phyloP scores from a whole-genome alignment of 2,888 invertebrate genomes.

The Seira ritae region DNA sequence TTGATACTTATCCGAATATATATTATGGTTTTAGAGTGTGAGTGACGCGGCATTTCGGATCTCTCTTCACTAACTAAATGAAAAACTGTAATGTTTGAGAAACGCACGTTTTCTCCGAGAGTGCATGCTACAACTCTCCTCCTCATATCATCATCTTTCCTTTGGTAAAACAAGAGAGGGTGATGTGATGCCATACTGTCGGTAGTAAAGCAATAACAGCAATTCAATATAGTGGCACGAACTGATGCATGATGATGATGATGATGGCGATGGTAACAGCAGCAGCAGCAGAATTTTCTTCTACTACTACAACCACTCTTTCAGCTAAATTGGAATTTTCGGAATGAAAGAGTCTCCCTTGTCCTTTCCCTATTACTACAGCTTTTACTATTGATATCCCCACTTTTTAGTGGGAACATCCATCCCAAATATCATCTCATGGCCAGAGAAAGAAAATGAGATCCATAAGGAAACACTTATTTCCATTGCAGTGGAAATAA shows the following conservation, averaged over 20 bases:
- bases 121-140: background rate
- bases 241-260: constrained; percentile 48
- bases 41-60: constrained; percentile 63
- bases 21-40: constrained; percentile 57
- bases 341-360: constrained; percentile 63
- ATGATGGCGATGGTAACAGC: constrained; percentile 52
- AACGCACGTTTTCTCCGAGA: constrained; percentile 26
- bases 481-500: constrained; percentile 7
- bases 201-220: constrained; percentile 24
- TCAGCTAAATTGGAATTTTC: constrained; percentile 65
- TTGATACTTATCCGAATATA: constrained; percentile 55
- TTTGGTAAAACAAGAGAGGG: constrained; percentile 1
- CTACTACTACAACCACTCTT: background rate
- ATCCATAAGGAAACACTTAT: background rate
- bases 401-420: constrained; percentile 1
- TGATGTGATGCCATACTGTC: background rate
- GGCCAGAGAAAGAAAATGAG: background rate
- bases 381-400: constrained; percentile 25
- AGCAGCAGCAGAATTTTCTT: constrained; percentile 8
- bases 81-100: constrained; percentile 54
- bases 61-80: constrained; percentile 43
- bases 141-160: background rate
- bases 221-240: constrained; percentile 56
- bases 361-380: constrained; percentile 30
- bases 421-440: background rate